These are phyloP conservation scores for Xestia c-nigrum DNA, from an alignment of 2,888 invertebrate genomes.

Conservation along the genomic window DNA sequence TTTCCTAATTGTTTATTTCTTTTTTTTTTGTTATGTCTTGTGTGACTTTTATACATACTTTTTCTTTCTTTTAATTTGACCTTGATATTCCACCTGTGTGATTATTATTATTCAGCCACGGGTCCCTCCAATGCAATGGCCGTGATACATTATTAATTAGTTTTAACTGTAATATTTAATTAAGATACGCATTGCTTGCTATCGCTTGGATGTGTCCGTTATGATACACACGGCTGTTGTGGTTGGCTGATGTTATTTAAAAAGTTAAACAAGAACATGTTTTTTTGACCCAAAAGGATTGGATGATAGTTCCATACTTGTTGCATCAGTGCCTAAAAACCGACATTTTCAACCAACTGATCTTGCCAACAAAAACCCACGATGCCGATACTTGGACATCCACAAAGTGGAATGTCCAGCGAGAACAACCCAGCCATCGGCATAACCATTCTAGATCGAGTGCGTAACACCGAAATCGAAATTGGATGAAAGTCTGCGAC, in stretches of 20 bases:
- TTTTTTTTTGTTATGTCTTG: too few relatives aligned
- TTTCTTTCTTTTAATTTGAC: too few relatives aligned
- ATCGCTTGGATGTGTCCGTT: slow-evolving; percentile 26
- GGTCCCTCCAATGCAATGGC: background rate
- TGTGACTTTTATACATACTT: too few relatives aligned
- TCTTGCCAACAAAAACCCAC: background rate
- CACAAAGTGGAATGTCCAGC: background rate
- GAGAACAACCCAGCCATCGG: background rate
- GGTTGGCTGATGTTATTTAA: background rate
- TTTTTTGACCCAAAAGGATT: background rate
- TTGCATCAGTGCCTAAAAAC: background rate
- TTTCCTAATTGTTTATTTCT: too few relatives aligned
- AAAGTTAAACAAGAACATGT: background rate
- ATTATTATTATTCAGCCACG: background rate
- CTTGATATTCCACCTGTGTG: background rate
- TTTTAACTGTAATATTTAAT: slow-evolving; percentile 38
- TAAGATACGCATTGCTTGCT: slow-evolving; percentile 38
- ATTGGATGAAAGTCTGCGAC: background rate
- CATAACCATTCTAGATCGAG: too few relatives aligned
- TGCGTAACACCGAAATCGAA: background rate
- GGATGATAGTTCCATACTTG: too few relatives aligned
- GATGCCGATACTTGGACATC: background rate
- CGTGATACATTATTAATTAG: slow-evolving; percentile 22
- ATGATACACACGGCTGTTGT: slow-evolving; percentile 27
- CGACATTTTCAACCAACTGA: background rate